Percentiles rank a stretch among this genome's conserved stretches.
phyloP scores from a whole-genome alignment of 2,797 vertebrate species.

The Leptatherina wallacei region DNA sequence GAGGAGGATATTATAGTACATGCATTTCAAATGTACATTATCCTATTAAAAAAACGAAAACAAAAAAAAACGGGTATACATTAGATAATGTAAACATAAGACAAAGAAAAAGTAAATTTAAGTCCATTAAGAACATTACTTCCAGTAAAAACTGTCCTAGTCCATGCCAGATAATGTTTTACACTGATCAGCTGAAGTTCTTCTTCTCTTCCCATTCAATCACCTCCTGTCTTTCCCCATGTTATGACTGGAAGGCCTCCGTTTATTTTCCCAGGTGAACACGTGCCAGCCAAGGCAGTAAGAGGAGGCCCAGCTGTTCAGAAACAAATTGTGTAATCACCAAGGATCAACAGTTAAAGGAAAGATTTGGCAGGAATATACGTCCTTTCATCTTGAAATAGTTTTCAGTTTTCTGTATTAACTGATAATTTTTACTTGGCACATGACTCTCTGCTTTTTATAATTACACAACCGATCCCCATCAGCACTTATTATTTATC shows the following conservation, averaged over 20 bases:
- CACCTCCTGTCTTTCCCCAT: neutral
- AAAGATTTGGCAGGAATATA: neutral
- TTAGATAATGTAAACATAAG: neutral
- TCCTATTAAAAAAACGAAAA: neutral
- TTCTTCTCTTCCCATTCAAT: constrained; percentile 20
- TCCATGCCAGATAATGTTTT: constrained; percentile 30
- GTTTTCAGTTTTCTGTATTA: neutral
- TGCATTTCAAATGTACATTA: neutral
- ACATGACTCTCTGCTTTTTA: neutral
- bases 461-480: neutral
- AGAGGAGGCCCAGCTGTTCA: constrained; percentile 7
- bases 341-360: neutral
- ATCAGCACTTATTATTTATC: neutral
- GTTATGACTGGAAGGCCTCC: constrained; percentile 25
- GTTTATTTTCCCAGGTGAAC: constrained; percentile 49
- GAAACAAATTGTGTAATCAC: constrained; percentile 12
- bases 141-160: constrained; percentile 43
- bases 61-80: neutral
- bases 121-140: constrained; percentile 7
- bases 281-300: constrained; percentile 17
- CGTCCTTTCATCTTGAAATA: neutral
- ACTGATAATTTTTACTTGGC: neutral
- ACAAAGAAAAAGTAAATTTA: neutral
- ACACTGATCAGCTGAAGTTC: constrained; percentile 38
- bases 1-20: neutral